phyloP scores from a whole-genome alignment of 2,888 invertebrate genomes.

The Plebejus anna region DNA sequence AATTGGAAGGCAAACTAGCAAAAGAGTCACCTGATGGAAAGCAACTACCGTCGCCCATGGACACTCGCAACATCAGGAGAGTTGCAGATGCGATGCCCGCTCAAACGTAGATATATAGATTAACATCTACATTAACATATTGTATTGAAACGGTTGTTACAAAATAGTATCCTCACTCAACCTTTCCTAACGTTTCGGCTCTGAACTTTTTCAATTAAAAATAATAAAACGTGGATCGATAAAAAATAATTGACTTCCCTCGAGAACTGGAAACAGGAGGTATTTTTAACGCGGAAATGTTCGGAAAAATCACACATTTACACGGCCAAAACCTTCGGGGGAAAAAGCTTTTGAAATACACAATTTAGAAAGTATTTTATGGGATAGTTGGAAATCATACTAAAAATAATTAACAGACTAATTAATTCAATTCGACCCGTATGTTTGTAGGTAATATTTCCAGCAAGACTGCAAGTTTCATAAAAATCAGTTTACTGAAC shows the following conservation, averaged over 20 bases:
- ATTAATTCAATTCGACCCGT: no score
- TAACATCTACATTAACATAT: no score
- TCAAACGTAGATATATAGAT: no score
- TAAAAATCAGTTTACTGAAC: no score
- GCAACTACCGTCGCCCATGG: no score
- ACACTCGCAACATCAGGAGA: no score
- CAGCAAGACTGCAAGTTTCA: no score
- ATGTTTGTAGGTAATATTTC: no score
- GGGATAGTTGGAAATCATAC: neutral
- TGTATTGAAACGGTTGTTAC: neutral
- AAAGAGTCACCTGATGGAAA: no score
- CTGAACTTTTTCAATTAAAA: slow-evolving; percentile 13
- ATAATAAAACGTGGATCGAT: neutral
- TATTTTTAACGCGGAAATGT: neutral
- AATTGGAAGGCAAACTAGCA: no score
- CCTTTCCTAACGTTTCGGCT: neutral
- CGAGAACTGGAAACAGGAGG: neutral
- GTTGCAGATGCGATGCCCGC: no score
- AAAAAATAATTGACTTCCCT: slow-evolving; percentile 1
- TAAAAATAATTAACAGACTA: no score
- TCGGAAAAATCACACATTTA: neutral
- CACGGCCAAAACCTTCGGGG: neutral
- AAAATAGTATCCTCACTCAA: neutral
- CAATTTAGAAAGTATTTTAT: neutral
- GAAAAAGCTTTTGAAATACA: neutral